phyloP scores from a whole-genome alignment of 1,140 invertebrate species.

The Drosophila oshimai region DNA sequence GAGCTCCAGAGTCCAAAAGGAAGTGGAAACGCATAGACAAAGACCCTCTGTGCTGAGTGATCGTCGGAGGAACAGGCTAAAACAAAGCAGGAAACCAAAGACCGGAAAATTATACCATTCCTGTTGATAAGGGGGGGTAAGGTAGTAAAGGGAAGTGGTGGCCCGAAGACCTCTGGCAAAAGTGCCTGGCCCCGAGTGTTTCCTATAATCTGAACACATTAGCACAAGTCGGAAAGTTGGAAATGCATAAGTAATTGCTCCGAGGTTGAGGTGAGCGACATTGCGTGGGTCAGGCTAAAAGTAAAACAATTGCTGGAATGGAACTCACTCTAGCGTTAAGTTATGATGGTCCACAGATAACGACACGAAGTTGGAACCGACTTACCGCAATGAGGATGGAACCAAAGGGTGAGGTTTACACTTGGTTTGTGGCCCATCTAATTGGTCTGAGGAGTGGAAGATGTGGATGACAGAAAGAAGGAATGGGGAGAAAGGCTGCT shows the following conservation, averaged over 20 bases:
- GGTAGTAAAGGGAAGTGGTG: neutral
- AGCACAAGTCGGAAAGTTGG: constrained; percentile 55
- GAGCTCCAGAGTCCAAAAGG: constrained; percentile 42
- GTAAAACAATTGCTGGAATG: constrained; percentile 69
- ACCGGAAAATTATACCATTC: constrained; percentile 70
- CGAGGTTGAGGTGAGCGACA: constrained; percentile 51
- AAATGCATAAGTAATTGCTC: constrained; percentile 64
- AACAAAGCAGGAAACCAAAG: constrained; percentile 77
- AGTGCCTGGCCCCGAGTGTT: constrained; percentile 19
- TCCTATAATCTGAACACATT: constrained; percentile 73
- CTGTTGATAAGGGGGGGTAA: neutral
- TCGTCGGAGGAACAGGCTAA: constrained; percentile 47
- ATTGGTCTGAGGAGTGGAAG: constrained; percentile 26
- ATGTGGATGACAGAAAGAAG: neutral
- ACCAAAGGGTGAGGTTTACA: constrained; percentile 18
- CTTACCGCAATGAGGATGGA: constrained; percentile 16
- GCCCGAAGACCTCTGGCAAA: constrained; percentile 31
- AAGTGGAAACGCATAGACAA: constrained; percentile 65
- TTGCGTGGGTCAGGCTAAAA: constrained; percentile 66
- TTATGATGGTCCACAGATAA: constrained; percentile 65
- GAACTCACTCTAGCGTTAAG: constrained; percentile 66
- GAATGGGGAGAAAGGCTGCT: constrained; percentile 7
- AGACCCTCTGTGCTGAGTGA: constrained; percentile 37
- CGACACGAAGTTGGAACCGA: constrained; percentile 13
- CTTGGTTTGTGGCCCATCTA: constrained; percentile 37